phyloP scores from a whole-genome alignment of 92 coral and sea anemone species.

The Epizoanthus fatuus region DNA sequence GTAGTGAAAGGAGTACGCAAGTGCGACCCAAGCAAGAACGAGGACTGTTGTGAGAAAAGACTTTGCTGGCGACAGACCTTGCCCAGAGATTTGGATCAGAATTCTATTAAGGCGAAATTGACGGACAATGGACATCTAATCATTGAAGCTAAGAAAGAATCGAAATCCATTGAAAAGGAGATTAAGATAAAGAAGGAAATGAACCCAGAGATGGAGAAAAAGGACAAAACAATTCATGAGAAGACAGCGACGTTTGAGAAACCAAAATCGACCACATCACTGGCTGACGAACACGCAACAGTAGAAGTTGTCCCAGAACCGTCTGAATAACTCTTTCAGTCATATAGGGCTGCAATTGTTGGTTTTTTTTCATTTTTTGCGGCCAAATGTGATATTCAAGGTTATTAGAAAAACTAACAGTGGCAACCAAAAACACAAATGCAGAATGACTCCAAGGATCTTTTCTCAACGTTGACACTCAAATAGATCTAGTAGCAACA shows the following conservation, averaged over 20 bases:
- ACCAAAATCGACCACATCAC: background rate
- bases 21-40: background rate
- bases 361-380: too few relatives aligned
- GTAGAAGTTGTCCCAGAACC: slow-evolving; percentile 72
- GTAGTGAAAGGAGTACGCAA: slow-evolving; percentile 42
- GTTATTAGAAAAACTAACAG: too few relatives aligned
- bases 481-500: too few relatives aligned
- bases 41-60: slow-evolving; percentile 48
- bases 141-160: slow-evolving; percentile 13
- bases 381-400: too few relatives aligned
- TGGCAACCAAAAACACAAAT: too few relatives aligned
- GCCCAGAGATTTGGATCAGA: slow-evolving; percentile 36
- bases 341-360: too few relatives aligned
- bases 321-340: too few relatives aligned
- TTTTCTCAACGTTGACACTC: too few relatives aligned
- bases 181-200: slow-evolving; percentile 20
- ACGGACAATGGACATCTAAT: slow-evolving; percentile 9
- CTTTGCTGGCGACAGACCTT: slow-evolving; percentile 57
- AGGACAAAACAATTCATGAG: background rate
- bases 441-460: too few relatives aligned
- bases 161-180: slow-evolving; percentile 16
- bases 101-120: slow-evolving; percentile 52
- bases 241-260: background rate
- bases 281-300: slow-evolving; percentile 60
- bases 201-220: background rate